Evolutionary conservation across 2,888 invertebrate species (phyloP), one percentile per base, ranked within the genome.

Genomic region (Tetanocera ferruginea): DNA sequence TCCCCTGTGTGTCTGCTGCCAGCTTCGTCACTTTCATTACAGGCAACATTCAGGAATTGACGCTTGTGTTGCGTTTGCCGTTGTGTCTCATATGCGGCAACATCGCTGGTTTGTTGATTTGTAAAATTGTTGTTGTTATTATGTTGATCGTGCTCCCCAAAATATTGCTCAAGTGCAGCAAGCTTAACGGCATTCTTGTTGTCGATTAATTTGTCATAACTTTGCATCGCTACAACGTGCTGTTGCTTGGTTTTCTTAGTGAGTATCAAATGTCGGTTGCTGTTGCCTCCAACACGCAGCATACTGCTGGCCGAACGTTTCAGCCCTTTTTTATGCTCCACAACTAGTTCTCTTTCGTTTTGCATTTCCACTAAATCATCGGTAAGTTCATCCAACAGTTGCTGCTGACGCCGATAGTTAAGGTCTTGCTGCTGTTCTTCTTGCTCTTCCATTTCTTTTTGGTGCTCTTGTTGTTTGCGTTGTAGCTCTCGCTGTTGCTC

Each of bases 1-100:
- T 66, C 37, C 37, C 55, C 49, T 1, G 82, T 83, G 4, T 83
- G 78, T 81, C 83, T 83, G 51, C 83, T 81, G 60, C 76, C 76
- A 1, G 76, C 72, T 6, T 19, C 64, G 60, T 66, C 23, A 37
- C 69, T 37, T 5, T 82, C 83, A 5, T 83, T 78, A 81, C 83
- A 83, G 43, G 82, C 51, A 52, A 70, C 52, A 1, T 69, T n/a
- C 52, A 69, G 28, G 25, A 69, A 37, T 34, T 31, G 34, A 5
- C 37, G 71, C 37, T 71, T 55, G 55, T 28, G 71, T 3, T 28
- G 23, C 19, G n/a, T n/a, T 17, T 72, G 72, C 37, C 43, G 57
- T 3, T 43, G 72, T 14, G 43, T 28, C 23, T 72, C 69, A 31
- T 69, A 69, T 5, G 28, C 52, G n/a, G 51, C 69, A 23, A 72